Evolutionary conservation across 2,888 invertebrate species (phyloP), one percentile per base, ranked within the genome.

Genomic region (Gymnosoma rotundatum): DNA sequence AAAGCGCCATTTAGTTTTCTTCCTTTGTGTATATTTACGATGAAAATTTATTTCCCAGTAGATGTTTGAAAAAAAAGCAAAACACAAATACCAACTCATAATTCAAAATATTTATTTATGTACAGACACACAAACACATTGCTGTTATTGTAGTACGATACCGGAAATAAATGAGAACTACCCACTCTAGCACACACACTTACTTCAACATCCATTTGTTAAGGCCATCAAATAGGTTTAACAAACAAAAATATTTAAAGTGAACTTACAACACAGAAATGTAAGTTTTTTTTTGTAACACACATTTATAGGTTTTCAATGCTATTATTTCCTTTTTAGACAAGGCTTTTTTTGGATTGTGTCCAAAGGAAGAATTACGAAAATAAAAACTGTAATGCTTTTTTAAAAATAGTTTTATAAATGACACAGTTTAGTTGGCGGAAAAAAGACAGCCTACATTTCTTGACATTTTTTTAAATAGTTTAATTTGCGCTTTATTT

Each of bases 111-210:
- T 50, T 63, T 52, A 32, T 52, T 63, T 16, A 50, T 16, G 21
- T 12, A 52, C n/a, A n/a, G 20, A 50, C 16, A 66, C 21, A 42
- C 38, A 25, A 12, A 38, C 8, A 58, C 69, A 64, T 4, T 21
- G 50, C 10, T 45, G 16, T 58, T 21, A 60, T 42, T n/a, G 54
- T 67, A 48, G 54, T 18, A 72, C n/a, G n/a, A n/a, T 58, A 50
- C 60, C 83, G 83, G 83, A 83, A 83, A 76, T 76, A 76, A 67
- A 63, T 66, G 76, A 58, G 21, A 54, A 72, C 72, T 66, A 48
- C 61, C 32, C 0, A 18, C 21, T n/a, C 4, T 9, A 21, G 14
- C 10, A 58, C 38, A 25, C 18, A 21, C 50, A 38, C 60, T 18
- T 21, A n/a, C 16, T 58, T 75, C 12, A 18, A 70, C 25, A 38